These are phyloP conservation scores for Aphelenchoides fujianensis DNA, from an alignment of 1,140 invertebrate species.

Conservation along the genomic window DNA sequence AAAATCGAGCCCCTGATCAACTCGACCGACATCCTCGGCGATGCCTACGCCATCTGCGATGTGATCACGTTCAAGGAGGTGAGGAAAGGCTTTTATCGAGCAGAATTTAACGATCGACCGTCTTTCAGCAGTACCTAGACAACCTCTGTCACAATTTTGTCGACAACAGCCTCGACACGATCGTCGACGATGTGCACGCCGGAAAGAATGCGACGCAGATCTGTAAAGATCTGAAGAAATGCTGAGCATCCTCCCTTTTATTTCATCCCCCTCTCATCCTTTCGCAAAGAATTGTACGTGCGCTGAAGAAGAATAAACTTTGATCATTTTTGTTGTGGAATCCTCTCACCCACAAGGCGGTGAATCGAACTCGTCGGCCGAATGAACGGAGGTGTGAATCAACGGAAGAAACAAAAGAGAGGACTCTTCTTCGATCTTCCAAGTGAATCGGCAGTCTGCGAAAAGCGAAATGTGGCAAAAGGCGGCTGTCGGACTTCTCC, in stretches of 20 bases:
- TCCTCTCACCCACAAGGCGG: background rate
- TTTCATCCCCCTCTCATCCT: background rate
- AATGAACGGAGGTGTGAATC: background rate
- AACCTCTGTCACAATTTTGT: conserved; percentile 8
- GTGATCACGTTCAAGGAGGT: background rate
- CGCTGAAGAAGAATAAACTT: background rate
- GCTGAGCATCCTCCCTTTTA: conserved; percentile 6
- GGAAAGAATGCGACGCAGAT: background rate
- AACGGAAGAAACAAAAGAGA: background rate
- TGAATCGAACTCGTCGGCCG: too few relatives aligned
- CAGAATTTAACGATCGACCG: too few relatives aligned
- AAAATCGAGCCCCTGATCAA: background rate
- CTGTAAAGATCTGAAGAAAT: background rate
- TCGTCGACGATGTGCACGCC: background rate
- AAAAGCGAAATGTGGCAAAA: background rate
- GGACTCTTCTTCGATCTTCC: background rate
- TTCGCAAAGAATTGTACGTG: background rate
- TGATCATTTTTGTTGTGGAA: background rate
- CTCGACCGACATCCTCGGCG: background rate
- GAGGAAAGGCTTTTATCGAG: too few relatives aligned
- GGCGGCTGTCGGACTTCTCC: background rate
- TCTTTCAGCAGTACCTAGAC: background rate
- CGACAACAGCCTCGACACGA: background rate
- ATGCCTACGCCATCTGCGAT: background rate
- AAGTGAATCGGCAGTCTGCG: background rate